phyloP scores from a whole-genome alignment of 2,888 invertebrate species.

The Drosophila lacicola region DNA sequence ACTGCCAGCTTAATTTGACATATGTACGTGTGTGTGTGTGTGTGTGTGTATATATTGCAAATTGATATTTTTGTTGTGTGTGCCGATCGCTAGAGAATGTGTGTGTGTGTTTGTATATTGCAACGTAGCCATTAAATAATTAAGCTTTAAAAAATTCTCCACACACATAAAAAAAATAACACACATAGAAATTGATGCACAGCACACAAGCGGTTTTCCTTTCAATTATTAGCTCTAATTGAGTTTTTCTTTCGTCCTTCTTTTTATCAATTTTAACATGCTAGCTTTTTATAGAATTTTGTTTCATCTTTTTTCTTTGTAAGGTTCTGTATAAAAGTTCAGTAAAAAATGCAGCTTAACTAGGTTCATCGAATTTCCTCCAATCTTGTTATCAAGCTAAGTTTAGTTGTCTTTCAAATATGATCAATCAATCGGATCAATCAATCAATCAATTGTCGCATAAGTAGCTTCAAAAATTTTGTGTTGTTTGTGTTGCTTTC shows the following conservation, averaged over 20 bases:
- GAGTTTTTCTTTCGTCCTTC: slow-evolving; percentile 3
- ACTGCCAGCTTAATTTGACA: slow-evolving; percentile 59
- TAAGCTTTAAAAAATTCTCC: slow-evolving; percentile 40
- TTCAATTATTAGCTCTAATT: slow-evolving; percentile 42
- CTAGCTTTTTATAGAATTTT: slow-evolving; percentile 51
- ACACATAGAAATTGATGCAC: slow-evolving; percentile 48
- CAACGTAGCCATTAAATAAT: slow-evolving; percentile 66
- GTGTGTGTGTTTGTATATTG: slow-evolving; percentile 51
- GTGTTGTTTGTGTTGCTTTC: slow-evolving; percentile 33
- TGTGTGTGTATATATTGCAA: slow-evolving; percentile 40
- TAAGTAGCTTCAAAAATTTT: slow-evolving; percentile 52
- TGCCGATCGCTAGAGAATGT: slow-evolving; percentile 53
- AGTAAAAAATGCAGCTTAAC: slow-evolving; percentile 83
- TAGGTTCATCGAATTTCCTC: slow-evolving; percentile 68
- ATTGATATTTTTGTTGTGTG: slow-evolving; percentile 31
- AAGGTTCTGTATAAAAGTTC: slow-evolving; percentile 80
- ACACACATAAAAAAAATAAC: slow-evolving; percentile 29
- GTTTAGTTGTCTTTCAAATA: slow-evolving; percentile 44
- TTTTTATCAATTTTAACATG: slow-evolving; percentile 54
- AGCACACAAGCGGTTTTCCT: slow-evolving; percentile 64
- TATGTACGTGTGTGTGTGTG: slow-evolving; percentile 30
- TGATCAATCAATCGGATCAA: slow-evolving; percentile 31
- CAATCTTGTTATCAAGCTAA: slow-evolving; percentile 56
- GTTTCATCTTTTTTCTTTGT: slow-evolving; percentile 38
- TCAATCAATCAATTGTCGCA: slow-evolving; percentile 44